phyloP scores from a whole-genome alignment of 2,113 vertebrate genomes.

The human (Homo sapiens) region GRCh38 chrX:118168001-118168500 shows the following conservation, averaged over 20 bases:
- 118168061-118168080: constrained; percentile 72
- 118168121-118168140: constrained; percentile 67
- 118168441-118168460: not conserved
- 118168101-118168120: constrained; percentile 70
- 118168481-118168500: not conserved
- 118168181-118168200: constrained; percentile 60
- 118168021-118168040: constrained; percentile 60
- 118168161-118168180: constrained; percentile 66
- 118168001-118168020: constrained; percentile 67
- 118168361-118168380: constrained; percentile 19
- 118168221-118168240: constrained; percentile 66
- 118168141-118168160: constrained; percentile 53
- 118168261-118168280: constrained; percentile 65
- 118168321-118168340: constrained; percentile 33
- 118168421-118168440: constrained; percentile 11
- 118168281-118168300: constrained; percentile 55
- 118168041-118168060: constrained; percentile 69
- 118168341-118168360: constrained; percentile 36
- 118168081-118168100: constrained; percentile 73
- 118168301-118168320: constrained; percentile 54
- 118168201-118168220: constrained; percentile 58
- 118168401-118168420: not conserved
- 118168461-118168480: not conserved
- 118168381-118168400: constrained; percentile 40
- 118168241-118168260: constrained; percentile 47